phyloP scores from a whole-genome alignment of 2,113 vertebrate genomes.

The Hipposideros armiger region DNA sequence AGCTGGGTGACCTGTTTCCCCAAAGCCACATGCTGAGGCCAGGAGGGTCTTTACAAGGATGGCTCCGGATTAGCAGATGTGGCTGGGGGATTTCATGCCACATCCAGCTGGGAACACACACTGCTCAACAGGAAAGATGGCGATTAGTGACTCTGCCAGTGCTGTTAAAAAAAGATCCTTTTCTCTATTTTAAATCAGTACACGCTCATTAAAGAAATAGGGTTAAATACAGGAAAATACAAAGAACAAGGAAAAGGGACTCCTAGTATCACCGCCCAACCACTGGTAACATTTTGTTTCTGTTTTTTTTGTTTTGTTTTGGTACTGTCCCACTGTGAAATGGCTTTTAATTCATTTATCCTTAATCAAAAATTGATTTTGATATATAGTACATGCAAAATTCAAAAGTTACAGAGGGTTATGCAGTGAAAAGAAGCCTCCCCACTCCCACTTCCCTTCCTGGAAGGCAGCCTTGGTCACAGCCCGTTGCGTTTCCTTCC shows the following conservation, averaged over 20 bases:
- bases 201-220: slow-evolving; percentile 61
- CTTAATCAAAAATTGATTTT: slow-evolving; percentile 71
- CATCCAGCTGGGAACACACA: slow-evolving; percentile 59
- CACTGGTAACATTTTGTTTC: slow-evolving; percentile 51
- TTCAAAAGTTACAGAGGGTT: slow-evolving; percentile 61
- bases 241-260: slow-evolving; percentile 14
- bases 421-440: neutral
- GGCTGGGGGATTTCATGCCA: neutral
- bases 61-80: slow-evolving; percentile 45
- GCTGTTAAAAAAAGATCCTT: slow-evolving; percentile 50
- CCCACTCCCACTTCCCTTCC: slow-evolving; percentile 34
- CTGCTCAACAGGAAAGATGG: slow-evolving; percentile 13
- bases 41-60: slow-evolving; percentile 10
- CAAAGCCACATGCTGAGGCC: neutral
- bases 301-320: slow-evolving; percentile 28
- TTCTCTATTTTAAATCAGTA: slow-evolving; percentile 56
- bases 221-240: slow-evolving; percentile 72
- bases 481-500: slow-evolving; percentile 43
- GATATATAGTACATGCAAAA: slow-evolving; percentile 58
- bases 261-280: neutral
- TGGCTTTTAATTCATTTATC: slow-evolving; percentile 73
- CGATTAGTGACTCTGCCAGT: slow-evolving; percentile 52
- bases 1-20: slow-evolving; percentile 28
- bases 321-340: slow-evolving; percentile 57
- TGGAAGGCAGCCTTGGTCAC: slow-evolving; percentile 69